A percentile compares a stretch with the other conserved stretches of the same genome.
phyloP scores from a whole-genome alignment of 2,888 invertebrate species.

The Cenopis cana region DNA sequence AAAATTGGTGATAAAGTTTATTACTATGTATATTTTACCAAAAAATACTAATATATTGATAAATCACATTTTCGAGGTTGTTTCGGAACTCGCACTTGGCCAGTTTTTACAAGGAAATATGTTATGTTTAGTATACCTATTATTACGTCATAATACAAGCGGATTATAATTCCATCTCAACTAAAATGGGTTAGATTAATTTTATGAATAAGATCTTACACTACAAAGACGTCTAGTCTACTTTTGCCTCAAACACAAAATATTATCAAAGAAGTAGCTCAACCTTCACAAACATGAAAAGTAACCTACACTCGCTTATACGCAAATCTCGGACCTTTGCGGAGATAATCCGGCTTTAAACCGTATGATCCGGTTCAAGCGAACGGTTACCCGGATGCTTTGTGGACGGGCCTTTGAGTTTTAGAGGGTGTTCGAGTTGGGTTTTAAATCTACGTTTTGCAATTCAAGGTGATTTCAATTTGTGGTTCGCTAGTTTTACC shows the following conservation, averaged over 20 bases:
- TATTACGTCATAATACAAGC: too few species aligned
- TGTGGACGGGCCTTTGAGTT: conserved; percentile 8
- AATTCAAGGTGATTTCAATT: background rate
- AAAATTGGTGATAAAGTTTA: too few species aligned
- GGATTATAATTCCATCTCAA: too few species aligned
- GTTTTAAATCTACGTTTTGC: background rate
- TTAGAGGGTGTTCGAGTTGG: background rate
- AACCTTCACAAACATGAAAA: background rate
- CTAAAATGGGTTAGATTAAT: too few species aligned
- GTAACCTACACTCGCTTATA: background rate
- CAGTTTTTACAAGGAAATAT: too few species aligned
- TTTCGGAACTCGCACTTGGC: too few species aligned
- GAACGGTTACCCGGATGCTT: background rate
- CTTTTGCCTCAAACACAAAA: background rate
- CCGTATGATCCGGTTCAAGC: conserved; percentile 8
- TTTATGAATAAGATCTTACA: background rate
- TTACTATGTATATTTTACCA: too few species aligned
- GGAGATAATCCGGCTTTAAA: conserved; percentile 10
- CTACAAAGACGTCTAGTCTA: background rate
- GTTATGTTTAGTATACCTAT: too few species aligned
- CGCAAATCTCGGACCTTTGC: conserved; percentile 16
- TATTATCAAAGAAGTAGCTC: background rate
- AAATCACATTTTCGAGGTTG: too few species aligned
- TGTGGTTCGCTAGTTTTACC: too few species aligned
- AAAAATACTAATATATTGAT: too few species aligned